These are phyloP conservation scores for Phoebastria nigripes DNA, from an alignment of 2,797 vertebrate genomes.

Conservation along the genomic window DNA sequence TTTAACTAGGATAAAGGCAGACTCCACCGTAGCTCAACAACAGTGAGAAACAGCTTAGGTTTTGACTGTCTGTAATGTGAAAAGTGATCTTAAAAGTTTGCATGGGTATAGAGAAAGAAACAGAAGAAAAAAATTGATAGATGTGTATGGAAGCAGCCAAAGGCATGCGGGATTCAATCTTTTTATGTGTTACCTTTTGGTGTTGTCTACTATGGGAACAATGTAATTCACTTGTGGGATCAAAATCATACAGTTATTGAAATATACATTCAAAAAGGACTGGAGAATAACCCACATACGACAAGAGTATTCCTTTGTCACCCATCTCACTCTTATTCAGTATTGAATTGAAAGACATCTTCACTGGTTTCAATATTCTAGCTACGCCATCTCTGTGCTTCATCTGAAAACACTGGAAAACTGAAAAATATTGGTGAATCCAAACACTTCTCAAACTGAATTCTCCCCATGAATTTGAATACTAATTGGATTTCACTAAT, in stretches of 20 bases:
- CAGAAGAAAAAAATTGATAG: background rate
- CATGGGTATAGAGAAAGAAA: background rate
- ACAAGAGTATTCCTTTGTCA: background rate
- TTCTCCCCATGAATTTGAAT: background rate
- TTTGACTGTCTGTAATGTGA: background rate
- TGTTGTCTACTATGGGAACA: background rate
- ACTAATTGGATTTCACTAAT: background rate
- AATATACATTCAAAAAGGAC: background rate
- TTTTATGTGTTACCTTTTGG: background rate
- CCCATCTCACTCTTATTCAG: background rate
- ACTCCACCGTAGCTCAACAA: background rate
- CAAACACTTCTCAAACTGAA: background rate
- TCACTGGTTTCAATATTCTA: background rate
- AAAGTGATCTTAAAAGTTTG: background rate
- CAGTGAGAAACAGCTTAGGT: background rate
- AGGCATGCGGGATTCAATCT: background rate
- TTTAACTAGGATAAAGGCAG: background rate
- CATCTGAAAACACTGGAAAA: background rate
- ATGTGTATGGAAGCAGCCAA: background rate
- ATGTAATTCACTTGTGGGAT: background rate
- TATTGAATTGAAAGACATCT: background rate
- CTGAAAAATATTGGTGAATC: background rate
- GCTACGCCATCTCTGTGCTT: background rate
- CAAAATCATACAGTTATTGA: background rate
- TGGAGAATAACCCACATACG: background rate